Base-by-base conservation (phyloP, 2,113 vertebrate genomes). In the Hymenochirus boettgeri region DNA sequence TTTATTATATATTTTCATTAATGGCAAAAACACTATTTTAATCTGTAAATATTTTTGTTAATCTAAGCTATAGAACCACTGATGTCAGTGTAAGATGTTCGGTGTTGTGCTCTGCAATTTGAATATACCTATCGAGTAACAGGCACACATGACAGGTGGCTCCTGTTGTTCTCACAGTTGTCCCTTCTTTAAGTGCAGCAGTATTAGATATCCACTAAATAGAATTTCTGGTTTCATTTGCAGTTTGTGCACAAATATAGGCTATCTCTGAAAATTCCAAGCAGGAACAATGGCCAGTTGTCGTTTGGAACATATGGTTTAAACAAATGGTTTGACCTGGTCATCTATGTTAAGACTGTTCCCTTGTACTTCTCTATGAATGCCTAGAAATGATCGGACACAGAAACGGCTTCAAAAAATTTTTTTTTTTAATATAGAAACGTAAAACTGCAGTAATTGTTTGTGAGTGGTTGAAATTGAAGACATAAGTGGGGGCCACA, bases 121-220 rank as follows among this genome's bases (percentile, higher is more conserved):
- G 8, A 19, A 47, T 24, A 18, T 35, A 29, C 51, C 39, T 55
- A 39, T 65, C 42, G 25, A 18, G 26, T 66, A 66, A 21, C 46
- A 26, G 46, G 27, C 27, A 29, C 24, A 58, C 48, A 54, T 66
- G 29, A 37, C 64, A 66, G 55, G 33, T 52, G 64, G n/a, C 2
- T 50, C 29, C 63, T n/a, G 15, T 27, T 66, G 63, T 22, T 58
- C 6, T 47, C 25, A 25, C 64, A 66, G 64, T 51, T 66, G 64
- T 66, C 55, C 47, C 18, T 4, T 24, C 29, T 7, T 9, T 22
- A 10, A 23, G n/a, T 4, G 33, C 7, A 35, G 33, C 10, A 35
- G 27, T 17, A 55, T 31, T 31, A 5, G 37, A 59, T 58, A 33
- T 31, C 18, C 27, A 7, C 7, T 9, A n/a, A 22, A 12, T 53